Percentiles rank a stretch among this genome's conserved stretches.
These are phyloP conservation scores for Arothron firmamentum DNA, from an alignment of 2,113 vertebrate genomes.

Conservation along the genomic window DNA sequence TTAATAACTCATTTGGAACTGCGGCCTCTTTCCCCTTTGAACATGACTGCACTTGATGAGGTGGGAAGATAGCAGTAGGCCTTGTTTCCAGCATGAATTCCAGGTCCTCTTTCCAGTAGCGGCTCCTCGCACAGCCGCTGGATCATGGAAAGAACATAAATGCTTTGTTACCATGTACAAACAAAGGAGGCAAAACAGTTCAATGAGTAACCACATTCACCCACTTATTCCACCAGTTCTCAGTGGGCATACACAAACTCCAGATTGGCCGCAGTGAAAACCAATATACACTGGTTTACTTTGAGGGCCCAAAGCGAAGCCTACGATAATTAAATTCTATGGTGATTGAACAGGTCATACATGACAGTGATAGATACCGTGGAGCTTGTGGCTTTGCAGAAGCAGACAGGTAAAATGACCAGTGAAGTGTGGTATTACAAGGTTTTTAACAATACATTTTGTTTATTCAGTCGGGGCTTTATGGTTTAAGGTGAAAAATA, in stretches of 20 bases:
- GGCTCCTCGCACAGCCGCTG: conserved; percentile 30
- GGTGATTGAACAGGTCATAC: conserved; percentile 1
- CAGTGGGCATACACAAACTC: conserved; percentile 39
- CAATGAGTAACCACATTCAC: conserved; percentile 65
- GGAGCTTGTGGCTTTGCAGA: conserved; percentile 20
- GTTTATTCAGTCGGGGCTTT: conserved; percentile 13
- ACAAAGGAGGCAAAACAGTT: conserved; percentile 52
- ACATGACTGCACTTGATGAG: conserved; percentile 58
- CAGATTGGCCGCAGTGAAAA: conserved; percentile 5
- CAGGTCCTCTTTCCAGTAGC: conserved; percentile 70
- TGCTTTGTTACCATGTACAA: conserved; percentile 58
- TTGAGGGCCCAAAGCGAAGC: neutral
- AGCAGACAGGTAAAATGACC: conserved; percentile 24
- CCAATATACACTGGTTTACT: conserved; percentile 1
- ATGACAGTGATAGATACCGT: conserved; percentile 7
- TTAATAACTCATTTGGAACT: conserved; percentile 25
- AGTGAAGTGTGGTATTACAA: neutral
- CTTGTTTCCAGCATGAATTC: conserved; percentile 64
- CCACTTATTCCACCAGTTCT: conserved; percentile 36
- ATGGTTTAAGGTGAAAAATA: conserved; percentile 12
- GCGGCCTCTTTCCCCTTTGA: conserved; percentile 44
- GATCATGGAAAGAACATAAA: conserved; percentile 75
- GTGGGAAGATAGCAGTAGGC: conserved; percentile 60
- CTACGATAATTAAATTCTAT: conserved; percentile 11
- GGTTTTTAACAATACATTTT: conserved; percentile 21